Base-by-base conservation (phyloP, 2,113 vertebrate species). In the Pampusana beccarii region DNA sequence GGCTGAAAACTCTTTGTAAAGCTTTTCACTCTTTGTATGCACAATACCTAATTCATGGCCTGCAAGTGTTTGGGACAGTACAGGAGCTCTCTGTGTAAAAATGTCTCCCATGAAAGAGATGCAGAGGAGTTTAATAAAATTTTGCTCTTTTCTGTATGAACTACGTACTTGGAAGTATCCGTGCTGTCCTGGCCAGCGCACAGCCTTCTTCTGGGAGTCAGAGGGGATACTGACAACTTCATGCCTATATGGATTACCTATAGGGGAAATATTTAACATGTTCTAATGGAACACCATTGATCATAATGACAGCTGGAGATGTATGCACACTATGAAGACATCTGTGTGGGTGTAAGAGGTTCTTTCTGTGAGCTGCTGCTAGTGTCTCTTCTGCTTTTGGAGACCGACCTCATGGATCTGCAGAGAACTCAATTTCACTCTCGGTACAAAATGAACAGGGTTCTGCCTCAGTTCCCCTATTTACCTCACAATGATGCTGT, bases 191-290 rank as follows among this genome's bases (percentile, higher is more conserved):
- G 94, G 96, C 97, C 98, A 98, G 7, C 5, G 81, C 56, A 98
- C 74, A 62, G 95, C 91, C 74, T 93, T 92, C 91, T 97, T 98
- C 73, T 81, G 94, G 56, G 95, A 98, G 74, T 96, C 95, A 42
- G 79, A 75, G 25, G 97, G 95, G 66, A 95, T 64, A 61, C 96
- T 80, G 57, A 98, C 58, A 74, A 97, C 71, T 93, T 99, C 98
- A 31, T 97, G 97, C 94, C 98, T 98, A 38, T 97, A 98, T 50
- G 98, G 96, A 96, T 95, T 93, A 92, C 98, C 98, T 99, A 92
- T 26, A 92, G 80, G 34, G 42, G 57, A 87, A 90, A 80, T 40
- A 80, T 34, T 73, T 81, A 69, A 54, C 10, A 12, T 40, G 10
- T 62, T 69, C 10, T 34, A 34, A 15, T 67, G 16, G 50, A 66